phyloP scores from a whole-genome alignment of 2,888 invertebrate species.

The Syrista parreyssii region DNA sequence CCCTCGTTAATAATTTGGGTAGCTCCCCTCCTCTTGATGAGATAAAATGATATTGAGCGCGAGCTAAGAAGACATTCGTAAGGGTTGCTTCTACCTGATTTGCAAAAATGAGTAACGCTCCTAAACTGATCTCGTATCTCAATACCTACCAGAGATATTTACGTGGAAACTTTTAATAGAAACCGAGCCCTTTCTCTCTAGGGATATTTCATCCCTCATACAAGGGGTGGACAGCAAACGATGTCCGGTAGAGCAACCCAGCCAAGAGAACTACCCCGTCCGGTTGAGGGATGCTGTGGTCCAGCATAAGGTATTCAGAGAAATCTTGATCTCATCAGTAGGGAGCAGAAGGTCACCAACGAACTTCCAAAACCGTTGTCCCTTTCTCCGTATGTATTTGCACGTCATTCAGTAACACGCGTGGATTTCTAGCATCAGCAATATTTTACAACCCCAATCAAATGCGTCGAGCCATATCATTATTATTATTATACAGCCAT shows the following conservation, averaged over 20 bases:
- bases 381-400: neutral
- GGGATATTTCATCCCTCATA: constrained; percentile 43
- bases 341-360: constrained; percentile 42
- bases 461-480: neutral
- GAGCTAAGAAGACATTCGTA: neutral
- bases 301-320: constrained; percentile 41
- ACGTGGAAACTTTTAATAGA: constrained; percentile 40
- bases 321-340: constrained; percentile 29
- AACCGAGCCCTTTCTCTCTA: constrained; percentile 28
- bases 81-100: neutral
- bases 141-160: neutral
- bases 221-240: constrained; percentile 32
- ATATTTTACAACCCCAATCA: neutral
- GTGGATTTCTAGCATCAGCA: neutral
- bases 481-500: neutral
- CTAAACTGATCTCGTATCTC: neutral
- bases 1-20: neutral
- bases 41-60: neutral
- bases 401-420: neutral
- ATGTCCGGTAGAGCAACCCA: constrained; percentile 31
- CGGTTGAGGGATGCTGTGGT: constrained; percentile 43
- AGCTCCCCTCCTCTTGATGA: neutral
- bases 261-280: constrained; percentile 44
- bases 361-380: constrained; percentile 38
- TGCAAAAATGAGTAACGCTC: neutral